Conservation (phyloP, 2,888 invertebrate species). For the Acleris emargana region DNA sequence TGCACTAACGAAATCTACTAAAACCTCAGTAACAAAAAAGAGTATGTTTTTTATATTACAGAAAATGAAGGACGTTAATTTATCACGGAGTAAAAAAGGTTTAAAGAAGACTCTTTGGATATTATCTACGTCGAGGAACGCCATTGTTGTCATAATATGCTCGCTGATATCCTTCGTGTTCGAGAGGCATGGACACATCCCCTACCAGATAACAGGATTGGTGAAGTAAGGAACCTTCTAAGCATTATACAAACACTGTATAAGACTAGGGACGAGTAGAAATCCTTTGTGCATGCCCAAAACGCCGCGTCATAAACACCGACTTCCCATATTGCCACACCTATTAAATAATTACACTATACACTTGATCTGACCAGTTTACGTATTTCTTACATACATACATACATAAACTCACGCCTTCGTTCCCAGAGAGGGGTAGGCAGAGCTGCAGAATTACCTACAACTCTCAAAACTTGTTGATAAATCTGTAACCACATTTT, state of each 20-base stretch:
- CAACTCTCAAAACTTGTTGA: too few species aligned
- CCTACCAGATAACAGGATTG: conserved; percentile 89
- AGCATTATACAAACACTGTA: neutral
- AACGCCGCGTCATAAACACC: too few species aligned
- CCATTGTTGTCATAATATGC: conserved; percentile 90
- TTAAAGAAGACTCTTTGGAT: conserved; percentile 88
- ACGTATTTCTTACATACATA: too few species aligned
- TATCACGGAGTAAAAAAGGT: conserved; percentile 65
- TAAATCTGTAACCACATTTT: too few species aligned
- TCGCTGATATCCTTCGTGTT: conserved; percentile 87
- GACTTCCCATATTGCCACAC: too few species aligned
- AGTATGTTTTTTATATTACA: conserved; percentile 58
- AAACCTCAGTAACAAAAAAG: neutral
- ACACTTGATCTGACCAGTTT: too few species aligned
- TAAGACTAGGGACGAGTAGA: too few species aligned
- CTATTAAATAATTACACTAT: too few species aligned
- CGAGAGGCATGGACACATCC: conserved; percentile 75
- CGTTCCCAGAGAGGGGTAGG: too few species aligned
- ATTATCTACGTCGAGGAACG: conserved; percentile 92
- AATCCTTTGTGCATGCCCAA: too few species aligned
- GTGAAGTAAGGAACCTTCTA: conserved; percentile 77
- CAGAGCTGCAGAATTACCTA: too few species aligned
- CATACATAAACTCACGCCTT: too few species aligned
- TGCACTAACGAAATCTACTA: neutral
- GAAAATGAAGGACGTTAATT: conserved; percentile 89